Base-by-base conservation (phyloP, 2,888 invertebrate genomes). In the Pyralis farinalis region DNA sequence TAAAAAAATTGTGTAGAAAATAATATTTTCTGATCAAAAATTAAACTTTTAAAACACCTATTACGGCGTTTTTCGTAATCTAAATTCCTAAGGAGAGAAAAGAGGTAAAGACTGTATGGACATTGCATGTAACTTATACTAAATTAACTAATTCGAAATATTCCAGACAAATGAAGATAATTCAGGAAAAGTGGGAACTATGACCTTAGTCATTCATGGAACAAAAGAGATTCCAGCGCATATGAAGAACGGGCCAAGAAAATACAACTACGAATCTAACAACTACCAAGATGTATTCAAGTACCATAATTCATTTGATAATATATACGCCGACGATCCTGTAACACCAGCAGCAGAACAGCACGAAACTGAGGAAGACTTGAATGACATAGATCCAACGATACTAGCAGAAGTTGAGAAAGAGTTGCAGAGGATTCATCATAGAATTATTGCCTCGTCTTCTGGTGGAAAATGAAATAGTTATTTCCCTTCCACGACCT, bases 151-250 rank as follows among this genome's bases (percentile, higher is more conserved):
- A n/a, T n/a, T n/a, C n/a, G n/a, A n/a, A 32, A 35, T 37, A 39
- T 57, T 49, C 30, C 55, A 87, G 85, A 82, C 78, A 0, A 50
- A 64, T 12, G 80, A 84, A 58, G 42, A 58, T 10, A 93, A 94
- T 59, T 60, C 58, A 1, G 95, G 95, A 0, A 64, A 65, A 29
- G 69, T 95, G n/a, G 91, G 91, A 3, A 70, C 86, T 22, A 77
- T 92, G 0, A 82, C 74, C n/a, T 69, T 96, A 30, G 81, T 92
- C 27, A 69, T 96, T n/a, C 94, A 95, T 58, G 96, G 96, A 1
- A 95, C 95, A 0, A 81, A 73, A 43, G 77, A 90, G 37, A 84
- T 86, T 53, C 95, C 96, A 0, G 63, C 65, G 1, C 93, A 95
- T 58, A 92, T 94, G 87, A 77, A 63, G 51, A 68, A 84, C 36